Base-by-base conservation (phyloP, 2,797 vertebrate genomes). In the Anguilla marmorata region DNA sequence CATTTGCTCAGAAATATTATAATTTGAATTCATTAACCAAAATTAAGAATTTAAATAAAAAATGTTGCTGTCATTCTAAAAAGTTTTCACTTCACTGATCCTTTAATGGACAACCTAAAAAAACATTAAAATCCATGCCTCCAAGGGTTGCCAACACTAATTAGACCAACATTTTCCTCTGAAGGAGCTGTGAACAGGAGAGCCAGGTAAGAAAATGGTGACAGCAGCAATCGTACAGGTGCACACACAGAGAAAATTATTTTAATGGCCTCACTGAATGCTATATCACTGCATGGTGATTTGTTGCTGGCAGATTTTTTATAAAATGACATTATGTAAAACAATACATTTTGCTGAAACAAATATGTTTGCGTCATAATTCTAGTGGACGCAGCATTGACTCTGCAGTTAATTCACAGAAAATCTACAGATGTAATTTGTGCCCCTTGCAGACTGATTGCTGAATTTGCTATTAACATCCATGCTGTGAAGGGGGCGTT, bases 341-440 rank as follows among this genome's bases (percentile, higher is more conserved):
- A 50, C 16, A n/a, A n/a, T 8, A 9, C 79, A 50, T 50, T 45
- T 45, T 50, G 21, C 79, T 48, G 19, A 48, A 82, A 82, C 50
- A 0, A 82, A 50, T 66, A 66, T 50, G 41, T 24, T 50, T 24
- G 21, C 1, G 33, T 76, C 72, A 50, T 50, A n/a, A 48, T n/a
- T 82, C 79, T 21, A 48, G 50, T n/a, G 12, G 45, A 82, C 16
- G 3, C 30, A 79, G 74, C 33, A 41, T 79, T 79, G 33, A 21
- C 37, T 41, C 9, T 2, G 12, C 30, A 33, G 3, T 45, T 45
- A n/a, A 82, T 50, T 82, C 45, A 79, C 11, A 16, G 74, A 50
- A 50, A n/a, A 82, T 82, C 19, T 82, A 82, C 21, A 82, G 45
- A 50, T 82, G 79, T 50, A 82, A 82, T 82, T 82, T 48, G 7